Base-by-base conservation (phyloP, 2,888 invertebrate genomes). In the Melinaea menophilus region DNA sequence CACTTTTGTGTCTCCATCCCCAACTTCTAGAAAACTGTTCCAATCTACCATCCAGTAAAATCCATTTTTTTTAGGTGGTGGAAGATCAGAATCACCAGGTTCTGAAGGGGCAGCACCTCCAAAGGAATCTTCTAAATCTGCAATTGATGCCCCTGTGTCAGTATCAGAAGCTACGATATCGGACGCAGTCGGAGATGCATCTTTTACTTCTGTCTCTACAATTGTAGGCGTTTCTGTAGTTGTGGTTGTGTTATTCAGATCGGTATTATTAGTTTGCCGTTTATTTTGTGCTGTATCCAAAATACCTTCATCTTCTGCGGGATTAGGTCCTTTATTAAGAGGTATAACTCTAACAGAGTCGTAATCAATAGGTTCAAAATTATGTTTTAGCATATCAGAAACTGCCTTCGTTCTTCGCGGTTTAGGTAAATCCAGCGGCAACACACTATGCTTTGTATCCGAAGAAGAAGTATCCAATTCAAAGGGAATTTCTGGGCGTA, bases 41-140 rank as follows among this genome's bases (percentile, higher is more conserved):
- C 96, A 96, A 78, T 97, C 97, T 5, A 96, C 90, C 76, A 96
- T 92, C 87, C 96, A 96, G 78, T 96, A 97, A 71, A 96, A 94
- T 0, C 96, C 97, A 65, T 94, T 96, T 73, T 93, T 93, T 71
- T 92, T 92, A 48, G 93, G 93, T 0, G 94, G 92, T 4, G 95
- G 94, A 35, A 94, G 75, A 13, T 92, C 91, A 3, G 94, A 92
- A 73, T 94, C 93, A 0, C 93, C 92, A 12, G 92, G 91, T 51
- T 86, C 79, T 48, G 82, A 86, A 5, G 92, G 91, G 0, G 91
- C 91, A 2, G 94, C 92, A 33, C 94, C 95, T 45, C 95, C 95
- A 74, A 96, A 96, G 0, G 96, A 96, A 70, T 94, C 95, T 77
- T 94, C 95, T 59, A 96, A 84, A 75, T 95, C 95, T 55, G 92